phyloP scores from a whole-genome alignment of 2,113 vertebrate genomes.

The Amblyopsis rosae region DNA sequence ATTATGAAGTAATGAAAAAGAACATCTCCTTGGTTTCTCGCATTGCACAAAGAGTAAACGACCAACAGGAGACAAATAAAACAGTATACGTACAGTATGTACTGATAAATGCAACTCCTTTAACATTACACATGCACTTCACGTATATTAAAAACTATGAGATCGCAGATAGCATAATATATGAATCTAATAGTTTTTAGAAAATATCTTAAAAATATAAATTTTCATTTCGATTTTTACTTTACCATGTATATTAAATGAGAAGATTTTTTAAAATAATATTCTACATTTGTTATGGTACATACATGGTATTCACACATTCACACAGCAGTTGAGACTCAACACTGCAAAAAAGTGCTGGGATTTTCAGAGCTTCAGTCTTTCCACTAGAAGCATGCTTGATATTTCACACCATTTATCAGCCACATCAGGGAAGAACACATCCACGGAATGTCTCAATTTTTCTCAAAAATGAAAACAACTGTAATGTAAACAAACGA shows the following conservation, averaged over 20 bases:
- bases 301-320: constrained; percentile 48
- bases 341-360: constrained; percentile 25
- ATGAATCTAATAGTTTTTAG: constrained; percentile 63
- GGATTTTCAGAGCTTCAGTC: constrained; percentile 40
- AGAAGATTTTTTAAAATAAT: constrained; percentile 32
- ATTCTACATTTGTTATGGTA: constrained; percentile 39
- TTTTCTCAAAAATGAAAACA: constrained; percentile 10
- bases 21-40: constrained; percentile 75
- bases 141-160: constrained; percentile 63
- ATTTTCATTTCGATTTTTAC: constrained; percentile 60
- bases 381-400: constrained; percentile 11
- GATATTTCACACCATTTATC: neutral
- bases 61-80: constrained; percentile 59
- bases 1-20: constrained; percentile 36
- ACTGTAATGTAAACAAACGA: constrained; percentile 20
- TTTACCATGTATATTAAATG: constrained; percentile 51
- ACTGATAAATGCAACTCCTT: constrained; percentile 51
- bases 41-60: constrained; percentile 55
- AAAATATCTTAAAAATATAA: constrained; percentile 81
- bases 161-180: constrained; percentile 51
- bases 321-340: constrained; percentile 43
- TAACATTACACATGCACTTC: constrained; percentile 51
- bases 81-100: constrained; percentile 48
- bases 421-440: constrained; percentile 33
- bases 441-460: constrained; percentile 16